Conservation (phyloP, 2,797 vertebrate genomes). For the Gambelia wislizenii region DNA sequence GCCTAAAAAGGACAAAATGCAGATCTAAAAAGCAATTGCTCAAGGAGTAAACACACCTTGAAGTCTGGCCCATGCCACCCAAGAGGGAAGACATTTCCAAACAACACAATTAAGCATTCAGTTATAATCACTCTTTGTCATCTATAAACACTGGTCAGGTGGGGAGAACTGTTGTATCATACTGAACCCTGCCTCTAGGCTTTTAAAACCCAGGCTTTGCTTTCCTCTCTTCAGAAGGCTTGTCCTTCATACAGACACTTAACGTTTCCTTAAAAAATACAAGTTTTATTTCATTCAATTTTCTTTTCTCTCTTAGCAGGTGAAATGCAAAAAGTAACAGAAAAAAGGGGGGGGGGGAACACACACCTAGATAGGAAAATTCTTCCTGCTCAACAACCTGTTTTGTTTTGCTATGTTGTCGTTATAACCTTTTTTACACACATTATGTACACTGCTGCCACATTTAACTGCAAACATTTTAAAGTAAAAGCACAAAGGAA, state of each 20-base stretch:
- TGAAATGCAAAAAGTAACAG: conserved; percentile 70
- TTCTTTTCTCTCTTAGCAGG: background rate
- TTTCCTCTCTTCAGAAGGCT: conserved; percentile 43
- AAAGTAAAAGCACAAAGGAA: conserved; percentile 53
- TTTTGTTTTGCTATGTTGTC: conserved; percentile 41
- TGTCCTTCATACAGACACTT: conserved; percentile 63
- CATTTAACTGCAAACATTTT: conserved; percentile 51
- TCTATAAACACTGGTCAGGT: background rate
- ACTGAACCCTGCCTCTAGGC: no score
- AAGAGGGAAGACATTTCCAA: background rate
- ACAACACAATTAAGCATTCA: background rate
- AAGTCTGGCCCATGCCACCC: background rate
- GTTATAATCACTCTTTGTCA: background rate
- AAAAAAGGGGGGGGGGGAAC: conserved; percentile 61
- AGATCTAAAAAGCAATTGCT: background rate
- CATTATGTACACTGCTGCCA: conserved; percentile 63
- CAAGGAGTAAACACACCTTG: background rate
- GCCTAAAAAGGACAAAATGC: background rate
- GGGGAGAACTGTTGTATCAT: no score
- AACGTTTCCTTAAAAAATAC: conserved; percentile 68
- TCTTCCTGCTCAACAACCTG: conserved; percentile 58
- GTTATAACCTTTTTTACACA: conserved; percentile 21
- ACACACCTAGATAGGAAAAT: conserved; percentile 59
- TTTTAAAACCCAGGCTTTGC: conserved; percentile 32
- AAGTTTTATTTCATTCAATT: conserved; percentile 49